Evolutionary conservation across 2,888 invertebrate genomes (phyloP).

Genomic region (Euplagia quadripunctaria): DNA sequence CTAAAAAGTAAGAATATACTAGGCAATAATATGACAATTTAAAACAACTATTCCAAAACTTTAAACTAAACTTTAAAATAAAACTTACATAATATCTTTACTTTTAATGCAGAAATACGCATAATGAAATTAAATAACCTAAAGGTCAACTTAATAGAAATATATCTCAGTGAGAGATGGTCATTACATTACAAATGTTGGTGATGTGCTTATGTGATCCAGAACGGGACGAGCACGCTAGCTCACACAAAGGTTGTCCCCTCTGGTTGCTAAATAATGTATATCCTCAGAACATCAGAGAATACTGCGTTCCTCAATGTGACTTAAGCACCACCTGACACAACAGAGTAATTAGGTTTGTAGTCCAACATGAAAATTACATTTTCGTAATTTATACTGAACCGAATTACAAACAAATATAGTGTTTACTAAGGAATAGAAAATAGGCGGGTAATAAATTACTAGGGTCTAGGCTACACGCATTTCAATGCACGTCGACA

Average conservation of each 20-base stretch:
- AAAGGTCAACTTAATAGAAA: neutral
- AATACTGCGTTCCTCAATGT: constrained; percentile 23
- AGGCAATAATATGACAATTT: neutral
- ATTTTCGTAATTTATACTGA: constrained; percentile 43
- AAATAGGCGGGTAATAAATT: constrained; percentile 61
- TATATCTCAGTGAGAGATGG: neutral
- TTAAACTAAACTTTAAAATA: too few species aligned
- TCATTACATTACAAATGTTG: neutral
- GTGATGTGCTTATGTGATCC: neutral
- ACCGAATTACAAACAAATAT: constrained; percentile 45
- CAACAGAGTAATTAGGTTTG: constrained; percentile 58
- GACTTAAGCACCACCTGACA: constrained; percentile 55
- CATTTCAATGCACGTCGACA: constrained; percentile 59
- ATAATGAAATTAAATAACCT: neutral
- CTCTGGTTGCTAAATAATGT: neutral
- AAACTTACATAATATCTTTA: neutral
- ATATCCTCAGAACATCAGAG: neutral
- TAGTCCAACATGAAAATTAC: constrained; percentile 48
- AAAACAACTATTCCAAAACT: neutral
- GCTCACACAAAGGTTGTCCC: neutral
- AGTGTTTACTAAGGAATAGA: constrained; percentile 45
- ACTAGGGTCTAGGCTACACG: constrained; percentile 55
- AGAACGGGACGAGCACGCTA: too few species aligned
- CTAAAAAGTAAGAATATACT: neutral
- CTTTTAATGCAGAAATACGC: neutral